Evolutionary conservation across 2,888 invertebrate species (phyloP), one percentile per base, ranked within the genome.

Genomic region (Dysmachus trigonus): DNA sequence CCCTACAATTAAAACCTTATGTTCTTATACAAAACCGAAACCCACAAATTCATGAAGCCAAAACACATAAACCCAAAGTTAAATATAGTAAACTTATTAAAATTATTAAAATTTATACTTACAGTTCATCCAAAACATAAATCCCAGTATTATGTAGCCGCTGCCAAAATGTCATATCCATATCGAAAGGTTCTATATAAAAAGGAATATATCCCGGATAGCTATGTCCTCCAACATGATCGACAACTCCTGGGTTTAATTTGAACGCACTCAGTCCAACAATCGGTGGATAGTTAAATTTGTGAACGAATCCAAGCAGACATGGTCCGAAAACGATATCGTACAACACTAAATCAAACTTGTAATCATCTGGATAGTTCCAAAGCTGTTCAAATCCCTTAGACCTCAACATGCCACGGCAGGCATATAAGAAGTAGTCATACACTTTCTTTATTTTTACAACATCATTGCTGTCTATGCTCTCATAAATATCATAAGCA

Each of bases 321-420:
- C 90, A 90, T 1, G 87, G 85, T 1, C 89, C 89, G 2, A 87
- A 47, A 0, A 89, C 89, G 22, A 90, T 86, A 82, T 91, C 91
- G 13, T 89, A 87, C 1, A 91, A 85, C 15, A 91, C 89, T 5
- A 90, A 71, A 87, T 91, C 91, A 85, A 90, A 90, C 81, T 89
- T 89, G 83, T 90, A 90, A 86, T 89, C 88, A 47, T 89, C 81
- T 0, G 90, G 89, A 87, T 91, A 90, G 33, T 89, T 88, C 73
- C 89, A 83, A 4, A 90, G 86, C 22, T 81, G 85, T 47, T 89
- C 81, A 22, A 90, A 88, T 1, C 90, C 90, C 10, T 89, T 88
- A 0, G 90, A 88, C 51, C 88, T 47, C 0, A 88, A 8, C 2
- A 82, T 86, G 0, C 88, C 88, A 15, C 84, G 74, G 82, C 89